phyloP scores from a whole-genome alignment of 2,113 vertebrate species.

The Columba janthina region DNA sequence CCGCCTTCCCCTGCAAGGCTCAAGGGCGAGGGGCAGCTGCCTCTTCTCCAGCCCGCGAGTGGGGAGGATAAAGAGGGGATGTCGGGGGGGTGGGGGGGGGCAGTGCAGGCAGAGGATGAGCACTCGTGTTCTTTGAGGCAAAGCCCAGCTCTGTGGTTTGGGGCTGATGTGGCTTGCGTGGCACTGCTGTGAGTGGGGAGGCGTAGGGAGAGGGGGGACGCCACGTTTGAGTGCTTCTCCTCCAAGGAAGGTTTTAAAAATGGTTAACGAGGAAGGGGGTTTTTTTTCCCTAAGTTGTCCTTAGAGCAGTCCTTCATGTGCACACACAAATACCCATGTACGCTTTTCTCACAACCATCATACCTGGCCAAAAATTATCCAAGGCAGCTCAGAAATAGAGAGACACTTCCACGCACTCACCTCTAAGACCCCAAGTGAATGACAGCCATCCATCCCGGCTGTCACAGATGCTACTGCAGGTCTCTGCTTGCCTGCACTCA shows the following conservation, averaged over 20 bases:
- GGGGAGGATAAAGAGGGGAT: background rate
- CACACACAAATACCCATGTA: fast-evolving
- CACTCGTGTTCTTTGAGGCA: background rate
- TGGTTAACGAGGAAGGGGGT: fast-evolving
- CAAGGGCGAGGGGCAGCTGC: background rate
- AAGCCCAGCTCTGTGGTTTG: background rate
- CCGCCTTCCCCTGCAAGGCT: background rate
- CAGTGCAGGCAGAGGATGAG: background rate
- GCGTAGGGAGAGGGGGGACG: background rate
- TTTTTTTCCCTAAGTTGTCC: background rate
- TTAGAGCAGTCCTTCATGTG: background rate
- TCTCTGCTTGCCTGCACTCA: background rate
- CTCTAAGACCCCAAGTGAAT: background rate
- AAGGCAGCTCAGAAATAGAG: background rate
- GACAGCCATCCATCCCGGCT: background rate
- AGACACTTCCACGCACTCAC: fast-evolving
- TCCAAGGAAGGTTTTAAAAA: background rate
- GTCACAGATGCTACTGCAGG: fast-evolving
- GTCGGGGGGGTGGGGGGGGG: no score
- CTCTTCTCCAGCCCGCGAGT: background rate
- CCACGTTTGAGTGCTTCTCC: background rate
- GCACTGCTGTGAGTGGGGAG: background rate
- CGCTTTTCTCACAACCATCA: background rate
- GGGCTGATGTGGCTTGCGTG: background rate
- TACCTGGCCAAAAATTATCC: background rate